phyloP scores from a whole-genome alignment of 2,888 invertebrate genomes.

The Drosophila paracracens region DNA sequence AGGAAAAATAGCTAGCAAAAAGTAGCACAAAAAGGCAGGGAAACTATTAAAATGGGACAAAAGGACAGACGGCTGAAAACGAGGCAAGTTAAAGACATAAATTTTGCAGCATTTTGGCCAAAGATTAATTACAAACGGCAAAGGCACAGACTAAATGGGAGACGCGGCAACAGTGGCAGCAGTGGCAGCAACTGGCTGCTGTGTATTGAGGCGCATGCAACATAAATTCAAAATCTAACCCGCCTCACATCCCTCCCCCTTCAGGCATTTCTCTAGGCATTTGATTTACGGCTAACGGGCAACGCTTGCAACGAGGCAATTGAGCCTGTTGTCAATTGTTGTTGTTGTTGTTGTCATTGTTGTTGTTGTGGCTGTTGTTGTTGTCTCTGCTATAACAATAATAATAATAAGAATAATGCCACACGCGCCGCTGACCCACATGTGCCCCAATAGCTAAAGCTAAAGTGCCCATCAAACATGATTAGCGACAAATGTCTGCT shows the following conservation, averaged over 20 bases:
- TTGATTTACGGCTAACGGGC: slow-evolving; percentile 61
- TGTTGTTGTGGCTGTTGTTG: background rate
- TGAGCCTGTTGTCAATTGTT: slow-evolving; percentile 46
- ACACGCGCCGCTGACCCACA: slow-evolving; percentile 50
- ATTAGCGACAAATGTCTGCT: slow-evolving; percentile 47
- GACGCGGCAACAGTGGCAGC: slow-evolving; percentile 8
- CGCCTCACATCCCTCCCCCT: background rate
- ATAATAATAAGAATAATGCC: slow-evolving; percentile 44
- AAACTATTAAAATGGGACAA: slow-evolving; percentile 67
- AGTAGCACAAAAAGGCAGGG: slow-evolving; percentile 22
- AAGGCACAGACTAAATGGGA: slow-evolving; percentile 3
- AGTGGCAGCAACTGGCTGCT: slow-evolving; percentile 20
- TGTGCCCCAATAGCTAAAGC: slow-evolving; percentile 36
- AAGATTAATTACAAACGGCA: slow-evolving; percentile 80
- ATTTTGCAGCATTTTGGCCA: slow-evolving; percentile 79
- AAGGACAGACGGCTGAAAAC: slow-evolving; percentile 17
- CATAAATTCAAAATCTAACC: slow-evolving; percentile 68
- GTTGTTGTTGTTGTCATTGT: background rate
- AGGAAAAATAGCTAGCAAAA: background rate
- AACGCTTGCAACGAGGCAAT: slow-evolving; percentile 61
- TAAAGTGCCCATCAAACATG: slow-evolving; percentile 57
- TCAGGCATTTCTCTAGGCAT: slow-evolving; percentile 7
- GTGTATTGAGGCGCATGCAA: slow-evolving; percentile 63
- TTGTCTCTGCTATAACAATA: slow-evolving; percentile 40
- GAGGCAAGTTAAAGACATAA: slow-evolving; percentile 79